A percentile compares a stretch with the other conserved stretches of the same genome.
Conservation (phyloP, 1,140 invertebrate genomes). For the Hormaphis cornu region DNA sequence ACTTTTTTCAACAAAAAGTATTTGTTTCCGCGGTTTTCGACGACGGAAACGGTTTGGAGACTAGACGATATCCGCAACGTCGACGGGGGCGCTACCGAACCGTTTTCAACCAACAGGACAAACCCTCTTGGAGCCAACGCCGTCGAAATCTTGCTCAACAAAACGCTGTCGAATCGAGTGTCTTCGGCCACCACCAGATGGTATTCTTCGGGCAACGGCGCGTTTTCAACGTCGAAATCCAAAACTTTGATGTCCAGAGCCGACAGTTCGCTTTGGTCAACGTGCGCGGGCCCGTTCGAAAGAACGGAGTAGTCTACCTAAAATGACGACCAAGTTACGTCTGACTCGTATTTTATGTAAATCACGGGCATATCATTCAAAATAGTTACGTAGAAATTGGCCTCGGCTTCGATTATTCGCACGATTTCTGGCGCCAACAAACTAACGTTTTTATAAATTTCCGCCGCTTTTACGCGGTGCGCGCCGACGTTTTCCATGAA, state of each 20-base stretch:
- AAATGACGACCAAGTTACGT: neutral
- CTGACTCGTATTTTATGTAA: neutral
- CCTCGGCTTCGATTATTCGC: conserved; percentile 19
- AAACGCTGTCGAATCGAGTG: neutral
- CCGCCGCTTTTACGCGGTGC: neutral
- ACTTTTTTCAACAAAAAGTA: conserved; percentile 12
- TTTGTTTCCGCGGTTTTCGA: neutral
- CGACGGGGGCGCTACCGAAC: neutral
- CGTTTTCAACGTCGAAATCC: neutral
- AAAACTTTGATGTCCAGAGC: neutral
- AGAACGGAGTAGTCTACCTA: conserved; percentile 6
- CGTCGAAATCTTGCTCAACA: neutral
- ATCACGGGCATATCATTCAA: too few species aligned
- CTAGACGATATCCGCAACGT: neutral
- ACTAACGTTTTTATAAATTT: neutral
- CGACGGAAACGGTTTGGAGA: neutral
- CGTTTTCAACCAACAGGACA: conserved; percentile 5
- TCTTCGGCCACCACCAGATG: conserved; percentile 4
- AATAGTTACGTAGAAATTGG: neutral
- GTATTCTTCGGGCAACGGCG: neutral
- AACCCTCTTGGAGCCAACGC: neutral
- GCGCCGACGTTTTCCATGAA: conserved; percentile 20
- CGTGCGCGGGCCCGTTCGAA: neutral
- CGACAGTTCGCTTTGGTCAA: conserved; percentile 2
- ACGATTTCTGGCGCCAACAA: neutral